These are phyloP conservation scores for Hippotragus niger DNA, from an alignment of 2,113 vertebrate genomes.

Conservation along the genomic window DNA sequence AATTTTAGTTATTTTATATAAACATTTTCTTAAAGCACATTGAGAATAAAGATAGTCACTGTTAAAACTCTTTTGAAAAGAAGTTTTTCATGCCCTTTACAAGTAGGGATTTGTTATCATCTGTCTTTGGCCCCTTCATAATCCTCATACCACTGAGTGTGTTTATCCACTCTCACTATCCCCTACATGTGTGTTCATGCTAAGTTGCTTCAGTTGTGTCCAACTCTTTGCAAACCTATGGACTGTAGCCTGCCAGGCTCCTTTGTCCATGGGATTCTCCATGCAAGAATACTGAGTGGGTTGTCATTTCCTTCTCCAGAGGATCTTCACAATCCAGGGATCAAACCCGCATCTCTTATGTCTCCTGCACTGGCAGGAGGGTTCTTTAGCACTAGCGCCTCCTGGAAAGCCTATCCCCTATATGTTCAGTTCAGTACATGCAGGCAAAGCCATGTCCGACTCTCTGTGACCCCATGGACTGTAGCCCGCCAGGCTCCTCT, in stretches of 20 bases:
- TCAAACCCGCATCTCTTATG: not conserved
- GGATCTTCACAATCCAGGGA: not conserved
- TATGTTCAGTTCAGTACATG: not conserved
- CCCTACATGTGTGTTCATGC: not conserved
- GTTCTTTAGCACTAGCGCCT: not conserved
- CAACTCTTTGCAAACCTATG: not conserved
- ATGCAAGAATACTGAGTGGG: not conserved
- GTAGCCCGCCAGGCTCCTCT: not conserved
- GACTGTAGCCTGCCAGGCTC: not conserved
- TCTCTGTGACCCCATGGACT: not conserved
- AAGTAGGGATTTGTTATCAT: not conserved
- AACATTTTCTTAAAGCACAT: not conserved
- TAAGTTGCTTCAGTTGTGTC: not conserved
- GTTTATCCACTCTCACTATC: not conserved
- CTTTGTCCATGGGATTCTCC: not conserved
- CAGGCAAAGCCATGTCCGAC: not conserved
- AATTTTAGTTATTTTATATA: not conserved
- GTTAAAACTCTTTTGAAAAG: not conserved
- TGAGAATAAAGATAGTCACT: not conserved
- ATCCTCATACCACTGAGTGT: not conserved
- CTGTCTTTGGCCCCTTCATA: not conserved
- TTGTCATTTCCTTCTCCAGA: not conserved
- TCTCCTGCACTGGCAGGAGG: not conserved
- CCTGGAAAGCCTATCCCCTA: not conserved
- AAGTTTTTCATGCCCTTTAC: not conserved